Evolutionary conservation across 2,113 vertebrate genomes (phyloP), one percentile per base, ranked within the genome.

Genomic region (Oceanites oceanicus): DNA sequence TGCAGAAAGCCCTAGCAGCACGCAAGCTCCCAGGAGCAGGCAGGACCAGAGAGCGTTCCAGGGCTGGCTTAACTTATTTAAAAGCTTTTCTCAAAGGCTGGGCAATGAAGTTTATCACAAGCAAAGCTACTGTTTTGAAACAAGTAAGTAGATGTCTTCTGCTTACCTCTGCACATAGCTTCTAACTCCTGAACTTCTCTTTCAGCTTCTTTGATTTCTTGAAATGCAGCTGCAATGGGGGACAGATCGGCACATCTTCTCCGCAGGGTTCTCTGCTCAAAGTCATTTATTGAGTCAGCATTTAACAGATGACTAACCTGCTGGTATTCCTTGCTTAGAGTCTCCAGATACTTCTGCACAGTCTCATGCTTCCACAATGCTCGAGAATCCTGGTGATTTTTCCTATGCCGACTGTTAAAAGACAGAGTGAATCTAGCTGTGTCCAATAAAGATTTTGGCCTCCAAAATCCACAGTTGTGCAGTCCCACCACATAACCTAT

Each of bases 91-190:
- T 45, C 9, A 56, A 91, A 89, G 73, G 65, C 40, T 42, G 14
- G 22, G 38, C 34, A 71, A 74, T 29, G 8, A 56, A 59, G 23
- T 58, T 45, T 16, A 65, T 15, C 1, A 3, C 44, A 91, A 76
- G 53, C 55, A 93, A 58, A 30, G 29, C 21, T 36, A 42, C 11
- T 58, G 19, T 53, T 85, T 42, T n/a, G 38, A 63, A 84, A 77
- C 26, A 78, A n/a, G 12, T 38, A 71, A 40, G 44, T 3, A 81
- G 26, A 70, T 29, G 44, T 50, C 34, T 55, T 65, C 62, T 76
- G 95, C 98, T 89, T 97, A 99, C 98, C 98, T 97, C 96, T 88
- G 95, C 97, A 98, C 97, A 99, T 97, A 2, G 92, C 96, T 91
- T 98, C 97, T 86, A 99, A 93, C 70, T 99, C 98, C 92, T 97